Base-by-base conservation (phyloP, 2,797 vertebrate species). In the Eptatretus atami region DNA sequence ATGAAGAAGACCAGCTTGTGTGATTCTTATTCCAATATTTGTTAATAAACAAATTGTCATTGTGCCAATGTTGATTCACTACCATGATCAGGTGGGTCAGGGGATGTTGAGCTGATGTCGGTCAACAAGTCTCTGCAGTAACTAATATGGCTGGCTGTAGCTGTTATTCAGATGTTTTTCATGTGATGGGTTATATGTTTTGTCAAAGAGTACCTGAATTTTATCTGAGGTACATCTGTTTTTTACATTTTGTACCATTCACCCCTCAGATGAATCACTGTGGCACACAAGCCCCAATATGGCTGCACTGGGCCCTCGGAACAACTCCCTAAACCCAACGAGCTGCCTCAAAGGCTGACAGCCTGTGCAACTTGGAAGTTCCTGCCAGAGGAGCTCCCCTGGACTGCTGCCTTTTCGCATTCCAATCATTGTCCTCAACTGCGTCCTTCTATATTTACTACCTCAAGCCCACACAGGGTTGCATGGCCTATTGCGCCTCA, bases 381-480 rank as follows among this genome's bases (percentile, higher is more conserved):
- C 69, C 76, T 80, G 69, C 57, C 57, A n/a, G 76, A 11, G 79
- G 78, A 63, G 53, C 69, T 68, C 74, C 69, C 61, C 77, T 74
- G 69, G 80, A 87, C 68, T 90, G 84, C 70, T 93, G 85, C 69
- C 75, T 86, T 88, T 88, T 70, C 80, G 73, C 68, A 78, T 93
- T 69, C 86, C 83, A 0, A 74, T 90, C 67, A 78, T 76, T 1
- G 79, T 87, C 25, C 77, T 82, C 63, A 84, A 83, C 73, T 90
- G 86, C 1, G 80, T 73, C 70, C 13, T 87, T 86, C 73, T 84
- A 77, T 64, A 77, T 92, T 53, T 90, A 93, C 70, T 77, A 85
- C 3, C 79, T 90, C 6, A 83, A 85, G 65, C 81, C 84, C 13
- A 88, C 83, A 1, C 83, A 81, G 70, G 83, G 82, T 53, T 90